A percentile compares a stretch with the other conserved stretches of the same genome.
Evolutionary conservation across 2,888 invertebrate species (phyloP).

Genomic region (Polydrusus tereticollis): DNA sequence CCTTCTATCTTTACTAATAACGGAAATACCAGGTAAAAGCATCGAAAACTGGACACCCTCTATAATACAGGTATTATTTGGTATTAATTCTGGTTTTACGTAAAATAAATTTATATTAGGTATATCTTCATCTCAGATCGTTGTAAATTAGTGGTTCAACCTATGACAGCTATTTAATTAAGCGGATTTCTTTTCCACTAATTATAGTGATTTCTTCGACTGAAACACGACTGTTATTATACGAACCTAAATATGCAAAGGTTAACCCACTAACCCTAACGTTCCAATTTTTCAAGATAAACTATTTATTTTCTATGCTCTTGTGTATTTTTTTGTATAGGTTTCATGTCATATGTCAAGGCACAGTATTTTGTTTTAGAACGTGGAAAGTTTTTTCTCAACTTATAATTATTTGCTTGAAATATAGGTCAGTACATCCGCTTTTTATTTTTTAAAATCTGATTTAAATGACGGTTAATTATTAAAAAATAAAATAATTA

Average conservation of each 20-base stretch:
- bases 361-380: background rate
- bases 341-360: background rate
- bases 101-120: no score
- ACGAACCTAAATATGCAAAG: background rate
- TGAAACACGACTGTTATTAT: background rate
- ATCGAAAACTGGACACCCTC: no score
- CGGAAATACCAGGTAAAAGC: no score
- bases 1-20: no score
- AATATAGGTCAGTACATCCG: no score
- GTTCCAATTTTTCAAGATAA: background rate
- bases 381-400: background rate
- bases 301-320: background rate
- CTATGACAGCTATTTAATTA: background rate
- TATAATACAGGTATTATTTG: no score
- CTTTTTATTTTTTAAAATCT: no score
- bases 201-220: background rate
- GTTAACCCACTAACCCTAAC: background rate
- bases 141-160: background rate
- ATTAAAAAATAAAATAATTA: no score
- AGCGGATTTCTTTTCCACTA: background rate
- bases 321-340: background rate
- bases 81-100: no score
- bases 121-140: no score
- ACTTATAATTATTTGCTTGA: no score
- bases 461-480: no score